Conservation (phyloP, 1,140 invertebrate species). For the Heliothis virescens region DNA sequence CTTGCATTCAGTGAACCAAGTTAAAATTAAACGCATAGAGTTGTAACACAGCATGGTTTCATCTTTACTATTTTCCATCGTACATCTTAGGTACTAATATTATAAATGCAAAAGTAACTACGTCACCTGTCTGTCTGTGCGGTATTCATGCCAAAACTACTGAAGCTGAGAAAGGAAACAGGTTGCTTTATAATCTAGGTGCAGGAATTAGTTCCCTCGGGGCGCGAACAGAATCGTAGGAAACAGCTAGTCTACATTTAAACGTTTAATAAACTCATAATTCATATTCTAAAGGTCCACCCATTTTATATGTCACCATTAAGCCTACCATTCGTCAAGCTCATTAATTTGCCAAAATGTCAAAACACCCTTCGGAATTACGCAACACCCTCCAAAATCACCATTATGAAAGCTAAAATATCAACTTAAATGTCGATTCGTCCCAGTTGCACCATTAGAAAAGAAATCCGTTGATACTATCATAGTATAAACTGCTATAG, state of each 20-base stretch:
- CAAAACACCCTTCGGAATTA: slow-evolving; percentile 9
- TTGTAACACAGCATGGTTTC: too few relatives aligned
- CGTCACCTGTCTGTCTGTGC: too few relatives aligned
- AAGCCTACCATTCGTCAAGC: background rate
- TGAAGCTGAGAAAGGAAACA: too few relatives aligned
- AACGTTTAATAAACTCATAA: background rate
- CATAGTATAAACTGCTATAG: background rate
- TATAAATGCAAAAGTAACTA: too few relatives aligned
- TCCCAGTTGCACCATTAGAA: slow-evolving; percentile 27
- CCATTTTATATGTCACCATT: background rate
- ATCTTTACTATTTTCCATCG: too few relatives aligned
- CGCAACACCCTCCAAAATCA: background rate
- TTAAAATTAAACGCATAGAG: background rate
- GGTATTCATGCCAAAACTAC: too few relatives aligned
- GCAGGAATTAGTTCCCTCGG: too few relatives aligned
- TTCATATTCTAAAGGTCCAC: background rate
- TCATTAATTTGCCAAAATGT: slow-evolving; percentile 6
- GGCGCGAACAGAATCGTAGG: too few relatives aligned
- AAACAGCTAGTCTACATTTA: too few relatives aligned
- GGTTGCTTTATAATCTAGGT: too few relatives aligned
- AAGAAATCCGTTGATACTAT: slow-evolving; percentile 32
- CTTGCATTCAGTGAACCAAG: background rate
- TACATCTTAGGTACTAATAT: too few relatives aligned
- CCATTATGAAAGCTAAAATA: slow-evolving; percentile 11
- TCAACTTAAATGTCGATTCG: slow-evolving; percentile 18